phyloP scores from a whole-genome alignment of 1,140 invertebrate genomes.

The Trialeurodes vaporariorum region DNA sequence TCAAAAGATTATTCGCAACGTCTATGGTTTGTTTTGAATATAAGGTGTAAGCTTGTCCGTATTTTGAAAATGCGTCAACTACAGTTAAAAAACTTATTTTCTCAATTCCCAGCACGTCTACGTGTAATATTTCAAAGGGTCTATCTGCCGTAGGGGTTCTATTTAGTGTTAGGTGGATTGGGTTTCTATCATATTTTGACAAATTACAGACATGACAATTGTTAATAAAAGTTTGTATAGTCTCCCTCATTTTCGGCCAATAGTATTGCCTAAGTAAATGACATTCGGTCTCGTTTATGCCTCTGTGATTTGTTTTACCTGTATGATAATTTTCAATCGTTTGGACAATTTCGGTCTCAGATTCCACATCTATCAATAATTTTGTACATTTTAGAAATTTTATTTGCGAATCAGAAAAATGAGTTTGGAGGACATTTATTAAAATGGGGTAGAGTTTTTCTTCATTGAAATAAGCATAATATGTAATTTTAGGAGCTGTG shows the following conservation, averaged over 20 bases:
- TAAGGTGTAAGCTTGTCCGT: neutral
- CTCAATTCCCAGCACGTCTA: neutral
- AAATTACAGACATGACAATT: constrained; percentile 16
- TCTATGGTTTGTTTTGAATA: neutral
- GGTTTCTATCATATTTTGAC: constrained; percentile 14
- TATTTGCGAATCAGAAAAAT: too few species aligned
- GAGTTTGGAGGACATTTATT: too few species aligned
- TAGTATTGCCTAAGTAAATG: constrained; percentile 1
- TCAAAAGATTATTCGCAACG: neutral
- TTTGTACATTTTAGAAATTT: neutral
- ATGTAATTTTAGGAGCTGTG: too few species aligned
- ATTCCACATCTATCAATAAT: neutral
- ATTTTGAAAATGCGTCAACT: neutral
- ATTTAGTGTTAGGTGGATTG: constrained; percentile 20
- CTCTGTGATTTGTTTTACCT: constrained; percentile 10
- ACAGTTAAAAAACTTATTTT: neutral
- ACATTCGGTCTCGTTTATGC: constrained; percentile 3
- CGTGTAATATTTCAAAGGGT: constrained; percentile 6
- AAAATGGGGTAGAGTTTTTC: too few species aligned
- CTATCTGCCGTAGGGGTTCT: constrained; percentile 3
- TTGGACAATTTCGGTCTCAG: neutral
- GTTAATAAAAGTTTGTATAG: constrained; percentile 11
- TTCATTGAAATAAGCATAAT: too few species aligned
- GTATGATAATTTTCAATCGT: constrained; percentile 12
- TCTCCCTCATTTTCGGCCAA: constrained; percentile 13